Conservation (phyloP, 2,888 invertebrate species). For the Watsonalla cultraria region DNA sequence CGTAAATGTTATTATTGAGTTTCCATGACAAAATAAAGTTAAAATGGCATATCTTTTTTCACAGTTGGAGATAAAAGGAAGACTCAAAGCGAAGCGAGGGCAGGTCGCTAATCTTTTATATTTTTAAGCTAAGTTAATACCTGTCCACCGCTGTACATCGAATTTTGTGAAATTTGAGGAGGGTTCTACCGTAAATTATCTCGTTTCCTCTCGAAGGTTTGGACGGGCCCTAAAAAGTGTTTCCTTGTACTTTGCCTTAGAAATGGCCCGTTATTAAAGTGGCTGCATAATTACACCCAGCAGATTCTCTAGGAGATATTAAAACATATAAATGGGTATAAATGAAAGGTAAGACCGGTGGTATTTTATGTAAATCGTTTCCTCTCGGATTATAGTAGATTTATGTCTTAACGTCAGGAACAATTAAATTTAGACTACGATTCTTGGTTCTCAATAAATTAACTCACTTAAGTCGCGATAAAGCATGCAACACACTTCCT, state of each 20-base stretch:
- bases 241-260: background rate
- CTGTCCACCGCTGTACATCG: too few relatives aligned
- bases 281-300: constrained; percentile 4
- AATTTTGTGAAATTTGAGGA: too few relatives aligned
- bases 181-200: background rate
- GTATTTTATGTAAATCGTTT: constrained; percentile 71
- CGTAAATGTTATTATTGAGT: too few relatives aligned
- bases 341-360: constrained; percentile 49
- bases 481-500: constrained; percentile 20
- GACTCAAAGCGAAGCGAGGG: too few relatives aligned
- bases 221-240: background rate
- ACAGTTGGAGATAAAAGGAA: too few relatives aligned
- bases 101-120: too few relatives aligned
- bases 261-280: background rate
- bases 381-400: constrained; percentile 66
- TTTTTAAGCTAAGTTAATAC: too few relatives aligned
- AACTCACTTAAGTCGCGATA: constrained; percentile 41
- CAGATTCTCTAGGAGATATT: constrained; percentile 5
- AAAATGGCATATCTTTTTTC: too few relatives aligned
- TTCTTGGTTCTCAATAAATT: constrained; percentile 62
- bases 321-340: constrained; percentile 32
- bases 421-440: constrained; percentile 70
- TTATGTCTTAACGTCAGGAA: constrained; percentile 65
- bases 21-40: too few relatives aligned
- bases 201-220: background rate